Percentiles rank a stretch among this genome's conserved stretches.
These are phyloP conservation scores for Sebastes itinus DNA, from an alignment of 2,797 vertebrate genomes.

Conservation along the genomic window DNA sequence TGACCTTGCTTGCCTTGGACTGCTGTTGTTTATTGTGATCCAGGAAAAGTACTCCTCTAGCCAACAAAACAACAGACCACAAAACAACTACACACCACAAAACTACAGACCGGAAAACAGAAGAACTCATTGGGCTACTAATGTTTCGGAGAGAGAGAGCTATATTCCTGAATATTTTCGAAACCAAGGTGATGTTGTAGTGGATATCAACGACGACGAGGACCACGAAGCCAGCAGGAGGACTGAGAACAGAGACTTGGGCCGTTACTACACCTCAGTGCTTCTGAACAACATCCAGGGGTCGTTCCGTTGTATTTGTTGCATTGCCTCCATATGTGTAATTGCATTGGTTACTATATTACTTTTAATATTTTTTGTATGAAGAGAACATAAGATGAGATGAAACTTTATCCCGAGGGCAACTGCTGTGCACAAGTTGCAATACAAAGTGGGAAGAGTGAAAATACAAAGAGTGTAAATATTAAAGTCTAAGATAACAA, in stretches of 20 bases:
- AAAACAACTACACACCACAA: background rate
- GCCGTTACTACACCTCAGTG: too few species aligned
- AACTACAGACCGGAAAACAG: background rate
- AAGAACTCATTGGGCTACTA: background rate
- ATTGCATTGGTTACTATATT: background rate
- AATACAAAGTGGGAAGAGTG: background rate
- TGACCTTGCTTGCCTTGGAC: slow-evolving; percentile 50
- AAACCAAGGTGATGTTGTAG: background rate
- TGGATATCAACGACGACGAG: background rate
- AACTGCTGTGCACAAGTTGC: background rate
- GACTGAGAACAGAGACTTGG: too few species aligned
- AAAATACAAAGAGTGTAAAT: background rate
- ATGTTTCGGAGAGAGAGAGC: background rate
- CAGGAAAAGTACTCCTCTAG: slow-evolving; percentile 13
- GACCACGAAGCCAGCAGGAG: too few species aligned
- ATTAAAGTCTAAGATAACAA: background rate
- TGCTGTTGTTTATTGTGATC: slow-evolving; percentile 65
- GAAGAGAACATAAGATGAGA: too few species aligned
- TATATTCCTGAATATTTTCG: background rate
- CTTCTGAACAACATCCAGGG: too few species aligned
- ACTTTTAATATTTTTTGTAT: background rate
- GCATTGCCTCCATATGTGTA: background rate
- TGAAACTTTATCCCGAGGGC: background rate
- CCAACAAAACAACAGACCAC: background rate
- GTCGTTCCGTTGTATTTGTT: background rate